phyloP scores from a whole-genome alignment of 92 coral and sea anemone genomes.

The Palythoa caribaeorum region DNA sequence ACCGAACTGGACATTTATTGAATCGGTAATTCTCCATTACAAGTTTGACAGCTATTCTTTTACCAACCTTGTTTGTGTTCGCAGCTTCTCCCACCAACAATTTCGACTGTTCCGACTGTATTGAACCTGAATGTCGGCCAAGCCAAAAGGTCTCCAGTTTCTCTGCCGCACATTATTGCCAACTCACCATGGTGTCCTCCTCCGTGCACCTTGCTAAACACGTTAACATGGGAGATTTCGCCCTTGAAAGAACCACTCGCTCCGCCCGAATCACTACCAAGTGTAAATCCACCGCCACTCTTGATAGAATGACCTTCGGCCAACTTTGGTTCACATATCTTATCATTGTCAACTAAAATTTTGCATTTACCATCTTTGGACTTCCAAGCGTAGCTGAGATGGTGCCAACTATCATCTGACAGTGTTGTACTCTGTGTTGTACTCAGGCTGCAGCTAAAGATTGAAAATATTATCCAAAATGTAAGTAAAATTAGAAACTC shows the following conservation, averaged over 20 bases:
- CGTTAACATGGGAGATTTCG: constrained; percentile 37
- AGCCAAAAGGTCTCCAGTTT: constrained; percentile 32
- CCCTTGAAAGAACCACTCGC: not conserved
- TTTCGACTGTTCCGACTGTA: constrained; percentile 22
- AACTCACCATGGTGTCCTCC: not conserved
- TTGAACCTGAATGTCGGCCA: constrained; percentile 35
- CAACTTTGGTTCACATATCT: not conserved
- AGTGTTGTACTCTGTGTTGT: not conserved
- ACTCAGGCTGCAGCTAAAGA: not conserved
- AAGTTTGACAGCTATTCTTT: not conserved
- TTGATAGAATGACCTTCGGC: not conserved
- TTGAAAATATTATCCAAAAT: not conserved
- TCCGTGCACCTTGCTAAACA: not conserved
- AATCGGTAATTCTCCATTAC: no score
- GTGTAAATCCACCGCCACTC: constrained; percentile 15
- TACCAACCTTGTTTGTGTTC: constrained; percentile 36
- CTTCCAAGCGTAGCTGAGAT: constrained; percentile 18
- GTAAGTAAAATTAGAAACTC: not conserved
- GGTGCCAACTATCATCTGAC: constrained; percentile 8
- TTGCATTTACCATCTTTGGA: not conserved
- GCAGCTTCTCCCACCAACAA: constrained; percentile 32
- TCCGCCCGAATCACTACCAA: constrained; percentile 12
- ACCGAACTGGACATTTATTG: no score
- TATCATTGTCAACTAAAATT: not conserved
- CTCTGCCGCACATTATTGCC: constrained; percentile 22